Base-by-base conservation (phyloP, 2,888 invertebrate genomes). In the Leptinotarsa haldemani region DNA sequence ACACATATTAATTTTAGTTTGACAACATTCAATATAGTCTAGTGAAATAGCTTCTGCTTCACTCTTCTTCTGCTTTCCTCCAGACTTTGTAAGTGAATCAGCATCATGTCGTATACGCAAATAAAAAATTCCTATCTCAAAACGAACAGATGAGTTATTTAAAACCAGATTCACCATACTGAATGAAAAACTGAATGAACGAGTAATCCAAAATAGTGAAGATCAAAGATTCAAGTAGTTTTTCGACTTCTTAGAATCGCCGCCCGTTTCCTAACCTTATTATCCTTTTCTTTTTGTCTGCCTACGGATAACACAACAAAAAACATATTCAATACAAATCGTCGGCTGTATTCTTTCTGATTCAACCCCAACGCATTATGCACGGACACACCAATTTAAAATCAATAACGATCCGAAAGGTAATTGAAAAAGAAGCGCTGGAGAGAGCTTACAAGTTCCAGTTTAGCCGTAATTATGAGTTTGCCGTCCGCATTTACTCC, bases 371-470 rank as follows among this genome's bases (percentile, higher is more conserved):
- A 47, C 70, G 56, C 53, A 73, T 77, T 77, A 74, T 75, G 73
- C 74, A 75, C 73, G 74, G 73, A 70, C 73, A 71, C 73, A 78
- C 76, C 78, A 77, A 78, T 78, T 78, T 75, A 74, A 75, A 79
- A 80, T 78, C 80, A 79, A 80, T 80, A 80, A 80, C 75, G 78
- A 80, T 75, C 77, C 78, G 73, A 71, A 58, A 71, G 75, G 79
- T 80, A 82, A 81, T 82, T 81, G 82, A 81, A 81, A 81, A 77
- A 77, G 68, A 68, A 68, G 68, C 52, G 68, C 68, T 46, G 58
- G 74, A 78, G 75, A 76, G 69, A 73, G 72, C 75, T 74, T 75
- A 82, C 75, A 81, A 77, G 81, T 82, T 81, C 75, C 80, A 79
- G 68, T 56, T 68, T 68, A 40, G 68, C 25, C 56, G 56, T 68